Conservation (phyloP, 2,797 vertebrate genomes). For the Betta splendens region DNA sequence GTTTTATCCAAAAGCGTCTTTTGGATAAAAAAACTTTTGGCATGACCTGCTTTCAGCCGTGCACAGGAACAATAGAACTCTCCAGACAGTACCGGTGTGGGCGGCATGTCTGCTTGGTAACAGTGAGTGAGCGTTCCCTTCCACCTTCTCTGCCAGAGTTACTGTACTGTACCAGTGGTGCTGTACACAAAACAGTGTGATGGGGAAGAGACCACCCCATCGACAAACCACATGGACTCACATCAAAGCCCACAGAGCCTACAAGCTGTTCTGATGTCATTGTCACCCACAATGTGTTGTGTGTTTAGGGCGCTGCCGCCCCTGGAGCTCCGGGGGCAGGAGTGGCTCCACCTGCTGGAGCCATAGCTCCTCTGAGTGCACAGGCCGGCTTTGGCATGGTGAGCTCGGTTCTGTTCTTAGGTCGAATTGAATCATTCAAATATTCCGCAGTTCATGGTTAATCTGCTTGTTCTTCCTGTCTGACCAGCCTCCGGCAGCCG, state of each 20-base stretch:
- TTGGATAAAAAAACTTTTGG: no score
- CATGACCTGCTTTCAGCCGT: no score
- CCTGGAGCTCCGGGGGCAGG: constrained; percentile 74
- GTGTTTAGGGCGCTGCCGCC: constrained; percentile 65
- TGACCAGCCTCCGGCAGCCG: constrained; percentile 85
- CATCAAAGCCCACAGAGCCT: not conserved
- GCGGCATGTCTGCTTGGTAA: no score
- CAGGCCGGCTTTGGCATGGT: constrained; percentile 93
- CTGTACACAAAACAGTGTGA: no score
- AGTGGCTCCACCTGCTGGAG: constrained; percentile 78
- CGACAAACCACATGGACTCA: no score
- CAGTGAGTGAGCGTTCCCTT: no score
- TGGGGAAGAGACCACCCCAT: no score
- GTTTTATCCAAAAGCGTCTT: not conserved
- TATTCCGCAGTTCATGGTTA: not conserved
- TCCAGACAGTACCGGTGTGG: no score
- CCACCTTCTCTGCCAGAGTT: no score
- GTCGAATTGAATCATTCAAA: not conserved
- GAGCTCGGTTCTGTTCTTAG: constrained; percentile 55
- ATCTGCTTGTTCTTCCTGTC: constrained; percentile 1
- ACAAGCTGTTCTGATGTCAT: not conserved
- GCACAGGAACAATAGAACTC: no score
- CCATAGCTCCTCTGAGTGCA: constrained; percentile 75
- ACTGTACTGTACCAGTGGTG: no score
- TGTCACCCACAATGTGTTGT: constrained; percentile 13